Evolutionary conservation across 2,888 invertebrate genomes (phyloP), one percentile per base, ranked within the genome.

Genomic region (Rhabditoides inermis): DNA sequence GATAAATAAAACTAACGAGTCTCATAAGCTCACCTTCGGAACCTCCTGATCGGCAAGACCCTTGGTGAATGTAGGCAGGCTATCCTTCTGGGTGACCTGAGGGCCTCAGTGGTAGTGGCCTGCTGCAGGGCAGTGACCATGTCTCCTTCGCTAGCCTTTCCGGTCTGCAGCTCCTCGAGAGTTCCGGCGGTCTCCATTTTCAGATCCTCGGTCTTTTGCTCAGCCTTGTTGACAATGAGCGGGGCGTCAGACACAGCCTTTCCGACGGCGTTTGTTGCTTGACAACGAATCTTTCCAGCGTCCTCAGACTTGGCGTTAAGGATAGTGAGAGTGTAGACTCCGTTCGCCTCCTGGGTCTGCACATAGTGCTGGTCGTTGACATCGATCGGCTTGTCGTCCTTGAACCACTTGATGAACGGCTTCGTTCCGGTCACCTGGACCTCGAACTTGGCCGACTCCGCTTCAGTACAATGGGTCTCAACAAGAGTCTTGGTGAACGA

Each of bases 401-500:
- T 90, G 78, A 87, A 88, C 90, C 92, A 94, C 78, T 88, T 90
- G 65, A 95, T 85, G 61, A 90, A 88, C 0, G 95, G 94, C 70
- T 85, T 85, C 40, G 88, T 85, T 2, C 94, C 94, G 3, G 84
- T 83, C 42, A 94, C 86, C 53, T 87, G 82, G 15, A 91, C 91
- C n/a, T 61, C 61, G 56, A 61, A 60, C 20, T 56, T 44, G 30
- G 63, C 57, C 25, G 67, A 56, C 27, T 60, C 57, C 3, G 61
- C 44, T 25, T 63, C 66, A 59, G 42, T 15, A 50, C 52, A 51
- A 39, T 20, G 35, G 18, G 18, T 36, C 36, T 32, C n/a, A 18
- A 36, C 27, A 15, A 27, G 48, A n/a, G n/a, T n/a, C n/a, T n/a
- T n/a, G n/a, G n/a, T n/a, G n/a, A n/a, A n/a, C n/a, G n/a, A n/a